phyloP scores from a whole-genome alignment of 2,113 vertebrate species.

The Tetrao urogallus region DNA sequence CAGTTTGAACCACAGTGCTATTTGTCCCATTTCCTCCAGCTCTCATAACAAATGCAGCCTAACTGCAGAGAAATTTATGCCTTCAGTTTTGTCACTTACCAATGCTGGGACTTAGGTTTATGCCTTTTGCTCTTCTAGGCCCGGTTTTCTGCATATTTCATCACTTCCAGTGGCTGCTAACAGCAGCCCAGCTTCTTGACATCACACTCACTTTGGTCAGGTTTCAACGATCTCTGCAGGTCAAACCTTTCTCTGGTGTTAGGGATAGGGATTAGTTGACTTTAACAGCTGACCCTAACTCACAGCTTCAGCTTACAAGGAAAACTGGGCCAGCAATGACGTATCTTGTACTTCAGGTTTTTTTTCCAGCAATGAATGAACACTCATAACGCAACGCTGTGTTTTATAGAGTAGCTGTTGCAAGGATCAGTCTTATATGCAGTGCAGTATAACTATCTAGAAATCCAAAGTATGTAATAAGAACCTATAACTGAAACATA shows the following conservation, averaged over 20 bases:
- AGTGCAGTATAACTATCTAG: background rate
- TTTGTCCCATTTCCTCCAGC: background rate
- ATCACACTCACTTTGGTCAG: background rate
- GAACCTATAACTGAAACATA: background rate
- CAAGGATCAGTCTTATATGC: background rate
- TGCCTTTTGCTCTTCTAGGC: background rate
- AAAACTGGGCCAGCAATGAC: background rate
- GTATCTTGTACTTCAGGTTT: background rate
- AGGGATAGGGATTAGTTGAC: background rate
- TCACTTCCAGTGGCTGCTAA: accelerated
- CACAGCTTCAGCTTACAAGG: background rate
- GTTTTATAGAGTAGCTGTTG: background rate
- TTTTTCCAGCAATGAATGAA: background rate
- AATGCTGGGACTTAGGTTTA: background rate
- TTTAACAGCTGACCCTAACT: background rate
- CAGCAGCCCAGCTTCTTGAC: background rate
- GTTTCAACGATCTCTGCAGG: background rate
- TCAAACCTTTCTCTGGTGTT: background rate
- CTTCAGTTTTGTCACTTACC: background rate
- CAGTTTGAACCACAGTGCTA: background rate
- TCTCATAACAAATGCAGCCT: background rate
- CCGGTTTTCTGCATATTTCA: background rate
- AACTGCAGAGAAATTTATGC: background rate
- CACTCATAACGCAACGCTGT: background rate
- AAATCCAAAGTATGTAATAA: background rate